Conservation (phyloP, 1,140 invertebrate genomes). For the Drosophila leontia region DNA sequence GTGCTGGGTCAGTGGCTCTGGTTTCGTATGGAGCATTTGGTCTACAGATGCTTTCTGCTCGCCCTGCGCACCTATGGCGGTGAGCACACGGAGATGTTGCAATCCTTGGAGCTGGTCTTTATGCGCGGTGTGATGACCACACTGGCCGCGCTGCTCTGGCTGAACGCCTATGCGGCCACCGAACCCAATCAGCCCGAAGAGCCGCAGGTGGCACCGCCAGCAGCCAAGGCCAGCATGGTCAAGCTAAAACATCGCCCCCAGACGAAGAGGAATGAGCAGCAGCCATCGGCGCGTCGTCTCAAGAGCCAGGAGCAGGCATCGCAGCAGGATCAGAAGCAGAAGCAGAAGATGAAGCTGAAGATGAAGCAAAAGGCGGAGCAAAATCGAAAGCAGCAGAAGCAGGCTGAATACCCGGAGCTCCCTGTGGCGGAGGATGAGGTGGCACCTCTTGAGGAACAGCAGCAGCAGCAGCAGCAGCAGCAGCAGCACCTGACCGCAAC, state of each 20-base stretch:
- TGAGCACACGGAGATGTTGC: neutral
- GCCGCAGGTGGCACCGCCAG: neutral
- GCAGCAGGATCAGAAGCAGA: neutral
- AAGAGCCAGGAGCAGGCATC: neutral
- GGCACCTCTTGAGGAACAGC: neutral
- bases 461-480: neutral
- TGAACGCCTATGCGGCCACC: slow-evolving; percentile 44
- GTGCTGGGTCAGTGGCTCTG: slow-evolving; percentile 41
- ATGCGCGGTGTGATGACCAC: slow-evolving; percentile 34
- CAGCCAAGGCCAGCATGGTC: neutral
- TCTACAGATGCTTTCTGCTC: neutral
- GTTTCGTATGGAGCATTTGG: slow-evolving; percentile 20
- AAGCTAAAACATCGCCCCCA: neutral
- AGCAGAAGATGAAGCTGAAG: neutral
- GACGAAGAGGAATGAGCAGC: neutral
- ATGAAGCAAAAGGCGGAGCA: neutral
- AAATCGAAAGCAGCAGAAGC: neutral
- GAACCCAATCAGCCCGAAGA: neutral
- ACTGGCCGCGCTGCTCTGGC: slow-evolving; percentile 29
- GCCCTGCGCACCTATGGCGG: slow-evolving; percentile 4
- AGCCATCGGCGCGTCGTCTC: neutral
- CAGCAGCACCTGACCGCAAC: neutral
- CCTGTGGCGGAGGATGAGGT: neutral
- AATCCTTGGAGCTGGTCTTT: slow-evolving; percentile 17
- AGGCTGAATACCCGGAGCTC: neutral